A percentile compares a stretch with the other conserved stretches of the same genome.
Conservation (phyloP, 2,888 invertebrate genomes). For the Cloeon dipterum region DNA sequence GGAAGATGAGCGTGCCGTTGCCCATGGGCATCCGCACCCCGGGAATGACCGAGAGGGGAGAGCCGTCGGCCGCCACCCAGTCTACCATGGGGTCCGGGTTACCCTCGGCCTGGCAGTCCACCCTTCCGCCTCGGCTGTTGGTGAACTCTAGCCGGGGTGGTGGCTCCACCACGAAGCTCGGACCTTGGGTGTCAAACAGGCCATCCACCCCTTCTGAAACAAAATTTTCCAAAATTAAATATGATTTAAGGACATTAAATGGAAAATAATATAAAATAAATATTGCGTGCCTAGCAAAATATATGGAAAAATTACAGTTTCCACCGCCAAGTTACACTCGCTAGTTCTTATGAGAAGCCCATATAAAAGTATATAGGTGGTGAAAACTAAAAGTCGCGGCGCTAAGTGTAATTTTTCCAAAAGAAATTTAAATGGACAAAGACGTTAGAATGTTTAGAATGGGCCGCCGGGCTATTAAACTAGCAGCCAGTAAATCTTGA, state of each 20-base stretch:
- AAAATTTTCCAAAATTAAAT: too few relatives aligned
- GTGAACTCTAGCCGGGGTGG: slow-evolving; percentile 27
- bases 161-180: slow-evolving; percentile 26
- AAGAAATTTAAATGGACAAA: too few relatives aligned
- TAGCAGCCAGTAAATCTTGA: too few relatives aligned
- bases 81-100: slow-evolving; percentile 27
- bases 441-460: too few relatives aligned
- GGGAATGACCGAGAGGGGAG: slow-evolving; percentile 24
- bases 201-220: slow-evolving; percentile 19
- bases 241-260: not conserved
- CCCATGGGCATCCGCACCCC: slow-evolving; percentile 14
- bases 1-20: slow-evolving; percentile 29
- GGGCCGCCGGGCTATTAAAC: too few relatives aligned
- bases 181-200: slow-evolving; percentile 28
- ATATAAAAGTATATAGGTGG: too few relatives aligned
- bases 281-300: not conserved
- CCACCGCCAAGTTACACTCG: too few relatives aligned
- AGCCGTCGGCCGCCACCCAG: slow-evolving; percentile 28
- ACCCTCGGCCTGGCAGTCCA: slow-evolving; percentile 27
- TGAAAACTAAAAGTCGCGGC: too few relatives aligned
- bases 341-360: too few relatives aligned
- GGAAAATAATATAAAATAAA: too few relatives aligned
- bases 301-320: too few relatives aligned
- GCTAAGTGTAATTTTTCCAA: too few relatives aligned
- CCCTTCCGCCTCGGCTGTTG: slow-evolving; percentile 24